These are phyloP conservation scores for Sinohyriopsis cumingii DNA, from an alignment of 2,888 invertebrate species.

Conservation along the genomic window DNA sequence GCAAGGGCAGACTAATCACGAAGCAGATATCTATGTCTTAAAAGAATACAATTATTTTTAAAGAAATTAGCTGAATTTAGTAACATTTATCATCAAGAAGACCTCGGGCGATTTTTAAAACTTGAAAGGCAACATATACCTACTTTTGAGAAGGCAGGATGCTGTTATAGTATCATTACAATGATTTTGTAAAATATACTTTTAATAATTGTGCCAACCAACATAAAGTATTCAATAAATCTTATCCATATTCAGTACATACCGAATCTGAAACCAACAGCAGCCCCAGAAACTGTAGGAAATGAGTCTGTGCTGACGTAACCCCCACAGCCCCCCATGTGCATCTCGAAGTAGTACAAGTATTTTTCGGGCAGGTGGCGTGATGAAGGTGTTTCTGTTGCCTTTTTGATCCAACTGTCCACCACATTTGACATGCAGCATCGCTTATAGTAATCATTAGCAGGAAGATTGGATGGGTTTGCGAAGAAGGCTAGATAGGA, in stretches of 20 bases:
- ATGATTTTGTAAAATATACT: too few species aligned
- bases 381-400: neutral
- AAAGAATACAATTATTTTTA: too few species aligned
- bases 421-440: constrained; percentile 1
- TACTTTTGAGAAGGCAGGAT: too few species aligned
- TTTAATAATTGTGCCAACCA: too few species aligned
- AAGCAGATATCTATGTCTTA: too few species aligned
- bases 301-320: neutral
- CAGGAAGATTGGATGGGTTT: neutral
- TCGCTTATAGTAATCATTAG: neutral
- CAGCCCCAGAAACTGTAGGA: neutral
- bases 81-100: too few species aligned
- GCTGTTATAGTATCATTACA: too few species aligned
- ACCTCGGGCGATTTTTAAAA: too few species aligned
- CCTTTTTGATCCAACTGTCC: constrained; percentile 2
- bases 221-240: too few species aligned
- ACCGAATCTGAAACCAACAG: constrained; percentile 6
- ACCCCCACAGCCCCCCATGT: constrained; percentile 5
- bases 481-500: constrained; percentile 3
- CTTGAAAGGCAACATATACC: too few species aligned
- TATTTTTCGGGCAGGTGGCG: constrained; percentile 1
- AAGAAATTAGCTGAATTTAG: too few species aligned
- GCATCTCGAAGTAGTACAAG: constrained; percentile 11
- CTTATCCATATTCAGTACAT: neutral
- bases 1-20: too few species aligned